Base-by-base conservation (phyloP, 2,113 vertebrate genomes). In the Benitochromis conjunctus region DNA sequence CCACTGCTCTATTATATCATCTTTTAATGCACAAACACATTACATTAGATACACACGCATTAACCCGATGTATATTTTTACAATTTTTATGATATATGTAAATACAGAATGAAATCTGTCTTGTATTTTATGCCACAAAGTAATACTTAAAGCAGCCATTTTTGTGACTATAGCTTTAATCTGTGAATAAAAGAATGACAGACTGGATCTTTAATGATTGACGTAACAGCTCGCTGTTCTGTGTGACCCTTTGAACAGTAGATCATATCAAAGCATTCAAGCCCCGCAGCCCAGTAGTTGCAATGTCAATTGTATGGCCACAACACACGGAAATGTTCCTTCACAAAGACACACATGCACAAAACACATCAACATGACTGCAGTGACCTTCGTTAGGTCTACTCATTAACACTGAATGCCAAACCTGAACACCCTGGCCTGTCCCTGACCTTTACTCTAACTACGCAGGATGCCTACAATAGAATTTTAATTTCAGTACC, bases 221-320 rank as follows among this genome's bases (percentile, higher is more conserved):
- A 34, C 16, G 3, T 71, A 13, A 13, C 34, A 54, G 12, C 56
- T 77, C 82, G 82, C 91, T 88, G 80, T 77, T 24, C 53, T 51
- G n/a, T 80, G 38, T 91, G 89, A 92, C 89, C 85, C 89, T 91
- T 91, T 83, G 5, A 87, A 83, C 43, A 86, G 36, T 53, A 76
- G 60, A 88, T 62, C 43, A 6, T 18, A 80, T 84, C 55, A 87
- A 77, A 48, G 13, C 76, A 78, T 69, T 56, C 31, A 79, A 62
- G 79, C 53, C 76, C 84, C 41, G 53, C 81, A 83, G 83, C 55
- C n/a, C 43, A 81, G 71, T 78, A 57, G 56, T 16, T 85, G 6
- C 38, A 38, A 55, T 83, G 85, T 71, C 21, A 89, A 85, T 41
- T 38, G 53, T 62, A 84, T 55, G 38, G 21, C 36, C 11, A 84